Base-by-base conservation (phyloP, 2,797 vertebrate genomes). In the Lagodon rhomboides region DNA sequence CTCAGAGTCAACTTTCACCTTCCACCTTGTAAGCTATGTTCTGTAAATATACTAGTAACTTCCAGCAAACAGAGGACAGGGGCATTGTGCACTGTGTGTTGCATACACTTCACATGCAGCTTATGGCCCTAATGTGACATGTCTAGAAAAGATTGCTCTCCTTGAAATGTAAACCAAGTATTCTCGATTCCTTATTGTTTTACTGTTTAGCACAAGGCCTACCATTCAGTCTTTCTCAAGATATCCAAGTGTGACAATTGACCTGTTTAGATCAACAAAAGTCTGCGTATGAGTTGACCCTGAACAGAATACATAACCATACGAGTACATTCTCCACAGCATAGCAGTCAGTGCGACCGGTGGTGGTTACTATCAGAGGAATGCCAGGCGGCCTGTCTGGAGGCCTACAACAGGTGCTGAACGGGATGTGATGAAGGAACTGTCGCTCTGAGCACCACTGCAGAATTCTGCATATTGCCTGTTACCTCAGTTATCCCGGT, bases 341-440 rank as follows among this genome's bases (percentile, higher is more conserved):
- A 83, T 83, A 82, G 85, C 78, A 30, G 58, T 43, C 76, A 49
- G 69, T 78, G 80, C 64, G 67, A 15, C 44, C 75, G 79, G 66
- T 79, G 76, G 49, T 12, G 77, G 64, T 73, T 71, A 81, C 80
- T 67, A 30, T 63, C 73, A 72, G 46, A 65, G 55, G 77, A 73
- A 87, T 83, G 85, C 44, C 72, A 60, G 61, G 12, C 61, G 5
- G 67, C 38, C 80, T 86, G 89, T 85, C 89, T 66, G 71, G 69
- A 84, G 71, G 63, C 72, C 73, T 82, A 71, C 73, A 74, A 87
- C 93, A 93, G 90, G 90, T 93, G 92, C 83, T 77, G 68, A 64
- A 75, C 75, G 59, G 78, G 83, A 85, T 63, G 75, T 84, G 76
- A 82, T 68, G 72, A 74, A 56, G 74, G 46, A 50, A 20, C 56